Conservation (phyloP, 1,140 invertebrate genomes). For the Dendrolimus punctatus region DNA sequence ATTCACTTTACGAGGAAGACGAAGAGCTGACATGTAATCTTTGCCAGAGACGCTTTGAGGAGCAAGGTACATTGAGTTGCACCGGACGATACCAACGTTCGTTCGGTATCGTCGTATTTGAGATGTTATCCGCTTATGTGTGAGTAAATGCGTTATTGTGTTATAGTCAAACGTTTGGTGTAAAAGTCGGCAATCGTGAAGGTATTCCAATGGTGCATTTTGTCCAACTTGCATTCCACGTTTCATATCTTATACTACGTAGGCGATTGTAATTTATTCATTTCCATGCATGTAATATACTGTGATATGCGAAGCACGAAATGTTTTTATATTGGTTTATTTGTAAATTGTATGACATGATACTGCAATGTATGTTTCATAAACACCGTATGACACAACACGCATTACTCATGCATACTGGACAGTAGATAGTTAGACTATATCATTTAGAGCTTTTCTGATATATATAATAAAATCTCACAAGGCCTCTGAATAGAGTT, state of each 20-base stretch:
- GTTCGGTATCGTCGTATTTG: slow-evolving; percentile 56
- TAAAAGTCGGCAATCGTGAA: slow-evolving; percentile 17
- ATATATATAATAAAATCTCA: slow-evolving; percentile 26
- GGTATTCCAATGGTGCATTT: slow-evolving; percentile 16
- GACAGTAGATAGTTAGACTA: slow-evolving; percentile 44
- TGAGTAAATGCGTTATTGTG: slow-evolving; percentile 70
- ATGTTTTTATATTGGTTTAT: slow-evolving; percentile 16
- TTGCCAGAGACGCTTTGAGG: slow-evolving; percentile 83
- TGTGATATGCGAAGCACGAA: slow-evolving; percentile 43
- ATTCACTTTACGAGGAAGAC: slow-evolving; percentile 77
- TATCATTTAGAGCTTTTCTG: slow-evolving; percentile 27
- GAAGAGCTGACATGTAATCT: slow-evolving; percentile 78
- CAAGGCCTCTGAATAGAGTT: slow-evolving; percentile 71
- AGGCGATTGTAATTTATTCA: slow-evolving; percentile 18
- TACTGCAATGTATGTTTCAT: slow-evolving; percentile 1
- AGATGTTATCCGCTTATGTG: slow-evolving; percentile 63
- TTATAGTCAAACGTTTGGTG: slow-evolving; percentile 22
- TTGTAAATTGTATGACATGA: slow-evolving; percentile 13
- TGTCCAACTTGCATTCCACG: slow-evolving; percentile 8
- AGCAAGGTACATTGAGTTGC: slow-evolving; percentile 76
- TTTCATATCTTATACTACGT: slow-evolving; percentile 9
- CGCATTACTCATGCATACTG: slow-evolving; percentile 67
- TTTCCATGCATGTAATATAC: slow-evolving; percentile 44
- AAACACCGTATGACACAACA: slow-evolving; percentile 37
- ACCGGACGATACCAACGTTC: slow-evolving; percentile 43